Evolutionary conservation across 2,888 invertebrate species (phyloP).

Genomic region (Oasisia sp.): DNA sequence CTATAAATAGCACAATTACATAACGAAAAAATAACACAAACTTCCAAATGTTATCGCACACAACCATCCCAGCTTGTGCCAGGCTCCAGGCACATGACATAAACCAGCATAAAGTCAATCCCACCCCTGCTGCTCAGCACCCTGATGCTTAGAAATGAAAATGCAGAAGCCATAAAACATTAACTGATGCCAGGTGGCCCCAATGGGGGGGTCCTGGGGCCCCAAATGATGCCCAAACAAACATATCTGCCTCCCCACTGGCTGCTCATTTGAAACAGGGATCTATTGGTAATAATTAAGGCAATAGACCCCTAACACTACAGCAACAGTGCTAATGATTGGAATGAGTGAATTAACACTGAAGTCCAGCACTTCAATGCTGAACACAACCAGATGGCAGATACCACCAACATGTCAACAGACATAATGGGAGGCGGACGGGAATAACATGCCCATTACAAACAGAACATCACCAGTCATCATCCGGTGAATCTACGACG

Average conservation of each 20-base stretch:
- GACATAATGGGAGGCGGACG: too few relatives aligned
- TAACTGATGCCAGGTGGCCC: neutral
- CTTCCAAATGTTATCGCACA: neutral
- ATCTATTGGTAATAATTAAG: neutral
- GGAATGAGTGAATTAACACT: neutral
- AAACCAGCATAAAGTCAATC: neutral
- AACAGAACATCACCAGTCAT: neutral
- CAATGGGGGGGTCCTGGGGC: neutral
- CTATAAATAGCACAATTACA: too few relatives aligned
- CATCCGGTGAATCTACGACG: neutral
- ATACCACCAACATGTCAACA: neutral
- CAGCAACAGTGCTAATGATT: neutral
- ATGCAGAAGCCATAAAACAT: neutral
- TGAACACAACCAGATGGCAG: neutral
- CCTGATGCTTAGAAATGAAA: neutral
- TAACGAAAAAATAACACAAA: too few relatives aligned
- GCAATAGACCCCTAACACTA: neutral
- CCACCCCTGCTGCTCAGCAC: neutral
- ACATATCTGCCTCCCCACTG: neutral
- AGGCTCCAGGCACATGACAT: neutral
- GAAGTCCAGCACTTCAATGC: neutral
- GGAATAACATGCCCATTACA: neutral
- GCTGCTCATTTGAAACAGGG: neutral
- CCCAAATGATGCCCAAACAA: neutral
- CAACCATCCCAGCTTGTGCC: neutral